phyloP scores from a whole-genome alignment of 2,113 vertebrate genomes.

The Scomber scombrus region DNA sequence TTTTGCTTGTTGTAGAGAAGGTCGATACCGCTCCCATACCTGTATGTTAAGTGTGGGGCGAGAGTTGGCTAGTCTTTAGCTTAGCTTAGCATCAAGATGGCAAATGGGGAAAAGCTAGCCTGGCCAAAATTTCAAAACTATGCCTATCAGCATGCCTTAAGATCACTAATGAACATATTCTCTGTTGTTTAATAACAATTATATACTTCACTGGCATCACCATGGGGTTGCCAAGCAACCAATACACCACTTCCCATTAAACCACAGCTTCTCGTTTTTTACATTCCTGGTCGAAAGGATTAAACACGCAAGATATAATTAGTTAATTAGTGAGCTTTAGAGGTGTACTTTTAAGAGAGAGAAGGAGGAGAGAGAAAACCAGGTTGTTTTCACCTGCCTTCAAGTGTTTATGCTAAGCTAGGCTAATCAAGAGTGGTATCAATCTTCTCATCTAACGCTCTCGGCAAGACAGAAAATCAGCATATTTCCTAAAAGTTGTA shows the following conservation, averaged over 20 bases:
- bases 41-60: neutral
- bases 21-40: neutral
- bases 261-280: too few relatives aligned
- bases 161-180: neutral
- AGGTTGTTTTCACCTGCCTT: neutral
- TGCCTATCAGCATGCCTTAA: neutral
- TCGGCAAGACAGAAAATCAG: neutral
- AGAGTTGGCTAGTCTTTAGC: neutral
- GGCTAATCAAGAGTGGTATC: neutral
- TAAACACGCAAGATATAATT: too few relatives aligned
- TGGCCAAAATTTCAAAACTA: neutral
- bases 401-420: neutral
- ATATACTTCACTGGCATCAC: too few relatives aligned
- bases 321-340: neutral
- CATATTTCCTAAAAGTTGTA: neutral
- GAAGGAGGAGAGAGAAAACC: neutral
- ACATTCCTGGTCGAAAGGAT: too few relatives aligned
- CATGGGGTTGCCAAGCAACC: too few relatives aligned
- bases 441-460: neutral
- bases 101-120: neutral
- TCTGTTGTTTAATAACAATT: too few relatives aligned
- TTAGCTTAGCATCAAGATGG: neutral
- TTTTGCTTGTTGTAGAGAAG: neutral
- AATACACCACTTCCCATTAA: too few relatives aligned
- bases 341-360: constrained; percentile 4